phyloP scores from a whole-genome alignment of 2,113 vertebrate species.

The Pterocles gutturalis region DNA sequence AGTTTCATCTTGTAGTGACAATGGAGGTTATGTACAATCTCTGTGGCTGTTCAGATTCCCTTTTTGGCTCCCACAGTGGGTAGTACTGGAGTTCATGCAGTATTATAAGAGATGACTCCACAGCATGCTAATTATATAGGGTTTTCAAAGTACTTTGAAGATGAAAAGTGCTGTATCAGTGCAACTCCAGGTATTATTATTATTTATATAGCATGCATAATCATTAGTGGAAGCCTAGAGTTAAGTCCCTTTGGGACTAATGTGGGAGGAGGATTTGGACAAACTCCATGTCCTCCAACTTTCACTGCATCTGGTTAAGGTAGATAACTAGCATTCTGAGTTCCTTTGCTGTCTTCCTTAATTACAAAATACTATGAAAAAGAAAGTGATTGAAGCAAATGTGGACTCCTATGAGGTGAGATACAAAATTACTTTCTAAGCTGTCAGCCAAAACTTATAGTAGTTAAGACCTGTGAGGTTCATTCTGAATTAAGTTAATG shows the following conservation, averaged over 20 bases:
- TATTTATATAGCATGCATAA: neutral
- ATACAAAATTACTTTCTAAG: conserved; percentile 44
- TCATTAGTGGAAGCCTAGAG: neutral
- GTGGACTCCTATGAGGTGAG: neutral
- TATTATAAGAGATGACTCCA: neutral
- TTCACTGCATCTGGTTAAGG: conserved; percentile 36
- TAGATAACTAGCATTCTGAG: conserved; percentile 33
- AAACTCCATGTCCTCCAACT: neutral
- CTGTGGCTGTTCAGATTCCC: neutral
- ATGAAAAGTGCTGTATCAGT: conserved; percentile 40
- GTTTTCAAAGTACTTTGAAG: conserved; percentile 56
- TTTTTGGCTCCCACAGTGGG: neutral
- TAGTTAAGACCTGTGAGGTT: conserved; percentile 6
- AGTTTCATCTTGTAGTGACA: neutral
- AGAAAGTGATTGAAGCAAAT: conserved; percentile 33
- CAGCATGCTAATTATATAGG: neutral
- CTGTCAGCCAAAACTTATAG: neutral
- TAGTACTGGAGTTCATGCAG: neutral
- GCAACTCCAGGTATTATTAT: neutral
- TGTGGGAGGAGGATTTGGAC: conserved; percentile 31
- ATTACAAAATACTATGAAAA: conserved; percentile 40
- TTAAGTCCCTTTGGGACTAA: neutral
- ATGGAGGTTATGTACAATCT: neutral
- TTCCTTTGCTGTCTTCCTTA: neutral
- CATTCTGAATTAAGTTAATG: neutral